Evolutionary conservation across 2,797 vertebrate genomes (phyloP), one percentile per base, ranked within the genome.

Genomic region (Pachyuromys duprasi): DNA sequence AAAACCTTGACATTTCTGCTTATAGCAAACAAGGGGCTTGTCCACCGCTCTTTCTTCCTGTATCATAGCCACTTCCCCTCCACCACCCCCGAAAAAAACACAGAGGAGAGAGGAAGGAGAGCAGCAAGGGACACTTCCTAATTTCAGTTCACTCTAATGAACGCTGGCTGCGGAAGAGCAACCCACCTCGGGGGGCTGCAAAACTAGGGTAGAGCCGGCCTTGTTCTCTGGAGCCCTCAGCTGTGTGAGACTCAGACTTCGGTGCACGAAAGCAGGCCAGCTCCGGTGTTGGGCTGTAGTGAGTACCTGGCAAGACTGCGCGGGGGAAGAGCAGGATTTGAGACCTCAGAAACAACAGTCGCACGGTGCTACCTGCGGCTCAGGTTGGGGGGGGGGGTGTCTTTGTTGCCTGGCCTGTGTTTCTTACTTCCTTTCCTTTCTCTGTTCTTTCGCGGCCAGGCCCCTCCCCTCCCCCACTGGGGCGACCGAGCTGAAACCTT

Each of bases 131-230:
- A 72, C 8, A 45, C 62, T 89, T 93, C 67, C 62, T 94, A 76
- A 93, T 96, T 97, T 96, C 89, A 96, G 17, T 86, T 89, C 63
- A 70, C 74, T 93, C 91, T 89, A 89, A 74, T 20, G 72, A 83
- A 86, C 17, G 67, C 76, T 74, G 53, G 53, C 31, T 67, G 39
- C 49, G 24, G 89, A 72, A 45, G 12, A 55, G 28, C 60, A 88
- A 28, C 60, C 31, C 42, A 45, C n/a, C 60, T 80, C 20, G 39
- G 31, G 81, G 20, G 14, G 49, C 76, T 26, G 20, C 31, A 80
- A 87, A 72, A 33, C 5, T 17, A 91, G 65, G 12, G 36, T 49
- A 57, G 63, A 87, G 39, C 24, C 74, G 62, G 69, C 26, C 4
- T 11, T 6, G 0, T 13, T n/a, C 94, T 82, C 49, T 0, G 20